Evolutionary conservation across 2,888 invertebrate species (phyloP).

Genomic region (Alsophila aescularia): DNA sequence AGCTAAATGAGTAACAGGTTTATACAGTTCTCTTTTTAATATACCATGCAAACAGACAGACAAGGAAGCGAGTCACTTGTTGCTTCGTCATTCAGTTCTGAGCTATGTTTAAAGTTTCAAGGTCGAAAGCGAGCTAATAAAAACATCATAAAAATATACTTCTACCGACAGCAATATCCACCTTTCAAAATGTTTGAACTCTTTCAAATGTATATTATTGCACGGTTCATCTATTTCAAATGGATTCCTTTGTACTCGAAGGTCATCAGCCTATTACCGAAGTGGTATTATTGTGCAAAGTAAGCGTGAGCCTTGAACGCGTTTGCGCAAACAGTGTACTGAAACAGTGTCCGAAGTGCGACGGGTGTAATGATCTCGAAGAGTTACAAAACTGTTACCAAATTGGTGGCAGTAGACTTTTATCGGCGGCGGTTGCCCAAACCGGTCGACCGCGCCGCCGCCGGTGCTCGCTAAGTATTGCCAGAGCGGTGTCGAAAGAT

Average conservation of each 20-base stretch:
- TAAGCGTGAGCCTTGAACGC: conserved; percentile 7
- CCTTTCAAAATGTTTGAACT: not conserved
- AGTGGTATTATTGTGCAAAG: conserved; percentile 4
- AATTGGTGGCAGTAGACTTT: conserved; percentile 31
- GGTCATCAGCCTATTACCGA: not conserved
- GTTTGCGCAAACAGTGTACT: conserved; percentile 20
- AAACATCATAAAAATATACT: too few relatives aligned
- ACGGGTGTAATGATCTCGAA: conserved; percentile 37
- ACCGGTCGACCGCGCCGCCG: conserved; percentile 29
- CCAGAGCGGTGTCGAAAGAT: not conserved
- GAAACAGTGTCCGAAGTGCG: conserved; percentile 1
- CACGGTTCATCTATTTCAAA: conserved; percentile 1
- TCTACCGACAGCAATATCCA: too few relatives aligned
- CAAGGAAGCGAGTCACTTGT: too few relatives aligned
- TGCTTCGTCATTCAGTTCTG: too few relatives aligned
- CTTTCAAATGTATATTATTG: not conserved
- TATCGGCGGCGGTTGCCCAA: conserved; percentile 52
- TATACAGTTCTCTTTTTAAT: too few relatives aligned
- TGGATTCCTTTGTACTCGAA: conserved; percentile 1
- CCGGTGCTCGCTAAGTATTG: not conserved
- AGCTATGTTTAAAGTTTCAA: too few relatives aligned
- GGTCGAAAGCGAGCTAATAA: too few relatives aligned
- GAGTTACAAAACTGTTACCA: conserved; percentile 47
- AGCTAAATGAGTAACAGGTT: too few relatives aligned
- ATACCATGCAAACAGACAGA: too few relatives aligned